Base-by-base conservation (phyloP, 2,113 vertebrate species). In the Acrocephalus arundinaceus region DNA sequence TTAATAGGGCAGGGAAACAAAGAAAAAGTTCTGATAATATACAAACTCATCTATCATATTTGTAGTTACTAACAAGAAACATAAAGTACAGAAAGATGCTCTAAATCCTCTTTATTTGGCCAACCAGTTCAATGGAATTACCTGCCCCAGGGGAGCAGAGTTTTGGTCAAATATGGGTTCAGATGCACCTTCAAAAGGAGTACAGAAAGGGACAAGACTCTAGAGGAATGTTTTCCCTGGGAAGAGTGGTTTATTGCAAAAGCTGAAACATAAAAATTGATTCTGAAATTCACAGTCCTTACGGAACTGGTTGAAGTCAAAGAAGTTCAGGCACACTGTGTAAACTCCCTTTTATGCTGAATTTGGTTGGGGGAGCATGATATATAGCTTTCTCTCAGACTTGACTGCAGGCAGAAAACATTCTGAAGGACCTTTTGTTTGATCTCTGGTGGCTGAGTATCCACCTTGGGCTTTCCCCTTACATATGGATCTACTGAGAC, bases 391-490 rank as follows among this genome's bases (percentile, higher is more conserved):
- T 90, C 61, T 74, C 12, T 57, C 73, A 61, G 76, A 43, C 39
- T 65, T 78, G 61, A 65, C 49, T 68, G 68, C 1, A 4, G 54
- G 54, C n/a, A 5, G 81, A 94, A 90, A 79, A 21, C 10, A 37
- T 39, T 75, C 54, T 57, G 57, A 88, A 87, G 37, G 73, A 82
- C 73, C 52, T 28, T 88, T 72, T n/a, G 58, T 65, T 68, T 93
- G 68, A 84, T 90, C 18, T 67, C 70, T 87, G 61, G 57, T 90
- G 55, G 24, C 65, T 87, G 66, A 84, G 37, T 62, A 86, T 35
- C 83, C 65, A 93, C 58, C 79, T 57, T 84, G 93, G 80, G 66
- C n/a, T 75, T 95, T 72, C 43, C 85, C 74, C 94, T 83, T 89
- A 71, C 0, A 0, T 63, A 25, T 49, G 72, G 76, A 89, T 93